A percentile compares a stretch with the other conserved stretches of the same genome.
Evolutionary conservation across 2,888 invertebrate species (phyloP).

Genomic region (Macrosoma leucophasiata): DNA sequence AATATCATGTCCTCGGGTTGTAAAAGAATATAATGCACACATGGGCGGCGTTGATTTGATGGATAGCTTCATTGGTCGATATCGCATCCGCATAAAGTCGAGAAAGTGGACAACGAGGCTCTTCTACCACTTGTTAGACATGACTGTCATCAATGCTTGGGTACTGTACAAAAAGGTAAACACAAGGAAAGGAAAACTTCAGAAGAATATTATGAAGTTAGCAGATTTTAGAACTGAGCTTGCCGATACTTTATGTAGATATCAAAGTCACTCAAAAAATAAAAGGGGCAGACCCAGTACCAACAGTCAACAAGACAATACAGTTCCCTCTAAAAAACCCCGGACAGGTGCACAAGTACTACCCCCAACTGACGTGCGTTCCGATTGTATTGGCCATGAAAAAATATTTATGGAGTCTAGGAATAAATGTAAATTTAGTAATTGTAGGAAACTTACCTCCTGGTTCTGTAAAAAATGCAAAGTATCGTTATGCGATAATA

Average conservation of each 20-base stretch:
- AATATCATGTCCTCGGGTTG: constrained; percentile 32
- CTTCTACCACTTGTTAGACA: constrained; percentile 34
- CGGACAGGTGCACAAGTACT: constrained; percentile 32
- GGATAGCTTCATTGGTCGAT: constrained; percentile 34
- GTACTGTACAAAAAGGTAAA: constrained; percentile 35
- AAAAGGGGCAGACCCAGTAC: constrained; percentile 34
- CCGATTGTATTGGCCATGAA: constrained; percentile 30
- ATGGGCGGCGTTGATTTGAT: constrained; percentile 29
- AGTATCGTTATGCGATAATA: constrained; percentile 34
- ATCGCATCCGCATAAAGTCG: constrained; percentile 32
- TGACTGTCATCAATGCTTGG: constrained; percentile 37
- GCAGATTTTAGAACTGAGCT: constrained; percentile 35
- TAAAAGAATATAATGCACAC: constrained; percentile 31
- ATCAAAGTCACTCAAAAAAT: constrained; percentile 31
- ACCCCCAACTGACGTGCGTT: constrained; percentile 29
- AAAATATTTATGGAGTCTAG: constrained; percentile 29
- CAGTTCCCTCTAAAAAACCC: constrained; percentile 31
- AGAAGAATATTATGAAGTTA: constrained; percentile 33
- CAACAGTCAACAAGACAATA: constrained; percentile 28
- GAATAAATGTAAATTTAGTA: constrained; percentile 30
- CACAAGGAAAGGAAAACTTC: constrained; percentile 30
- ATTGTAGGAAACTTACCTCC: constrained; percentile 33
- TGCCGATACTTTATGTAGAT: constrained; percentile 32
- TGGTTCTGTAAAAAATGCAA: constrained; percentile 34
- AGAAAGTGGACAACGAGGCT: constrained; percentile 33